Evolutionary conservation across 2,113 vertebrate genomes (phyloP), one percentile per base, ranked within the genome.

Genomic region (Oostethus manadensis): DNA sequence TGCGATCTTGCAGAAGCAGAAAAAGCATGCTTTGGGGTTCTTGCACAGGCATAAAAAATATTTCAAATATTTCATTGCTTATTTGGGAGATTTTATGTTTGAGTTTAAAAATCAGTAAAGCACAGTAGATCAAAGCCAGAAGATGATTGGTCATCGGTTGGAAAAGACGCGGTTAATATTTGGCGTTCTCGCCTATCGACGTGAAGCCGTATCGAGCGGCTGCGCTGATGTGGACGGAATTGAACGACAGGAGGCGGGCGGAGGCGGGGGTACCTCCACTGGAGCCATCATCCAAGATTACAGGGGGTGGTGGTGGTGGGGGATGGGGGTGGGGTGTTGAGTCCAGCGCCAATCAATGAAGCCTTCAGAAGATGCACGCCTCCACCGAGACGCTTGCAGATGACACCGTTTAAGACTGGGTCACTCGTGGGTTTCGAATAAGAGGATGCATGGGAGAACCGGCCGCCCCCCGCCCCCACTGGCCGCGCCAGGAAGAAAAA

Each of bases 291-390:
- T 67, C 68, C 62, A 10, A 51, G 46, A 57, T 71, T 66, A 72
- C 74, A 75, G 69, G 82, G 73, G 77, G 74, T 69, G 55, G 50
- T 3, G 35, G 35, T 3, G 8, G 8, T 0, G 38, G 38, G 38
- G 35, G 8, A 3, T 8, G 66, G 38, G 23, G 62, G 76, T 4
- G 29, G 29, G 29, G 5, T 33, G 29, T 33, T 49, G 77, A 80
- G 78, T 77, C 60, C 68, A 42, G 60, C 56, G 16, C 51, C 64
- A 73, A 80, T 85, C 82, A 79, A 78, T 83, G 77, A 76, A 59
- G 46, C 51, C 64, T 80, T 72, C 76, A 74, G 79, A 67, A 76
- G 76, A 81, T 73, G 74, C 62, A 67, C 45, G 62, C 60, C 46
- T 68, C 68, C 53, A 33, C 7, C 23, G 5, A 7, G 29, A 33